Evolutionary conservation across 1,140 invertebrate genomes (phyloP), one percentile per base, ranked within the genome.

Genomic region (Leptopilina clavipes): DNA sequence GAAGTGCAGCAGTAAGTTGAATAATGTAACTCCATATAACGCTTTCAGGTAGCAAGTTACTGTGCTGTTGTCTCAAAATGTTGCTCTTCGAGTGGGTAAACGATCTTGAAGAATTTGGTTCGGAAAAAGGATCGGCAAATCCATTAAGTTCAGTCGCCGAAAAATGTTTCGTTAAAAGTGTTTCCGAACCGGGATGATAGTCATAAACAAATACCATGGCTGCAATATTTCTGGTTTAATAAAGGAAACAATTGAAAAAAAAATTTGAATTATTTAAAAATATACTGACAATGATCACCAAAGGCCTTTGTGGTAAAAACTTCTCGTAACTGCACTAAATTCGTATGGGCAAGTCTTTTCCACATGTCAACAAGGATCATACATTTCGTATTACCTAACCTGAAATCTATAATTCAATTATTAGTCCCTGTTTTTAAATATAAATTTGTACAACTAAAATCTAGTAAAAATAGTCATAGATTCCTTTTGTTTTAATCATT

Each of bases 161-260:
- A 87, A 98, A 98, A 91, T 98, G 97, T 86, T 95, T 95, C 75
- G 93, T 92, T 90, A 97, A 93, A 76, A 99, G 88, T 0, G 97
- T 98, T 83, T 97, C 95, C 70, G 97, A 95, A 40, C 94, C 94
- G 37, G 98, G 95, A 92, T 97, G 96, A 89, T 97, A 99, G 87
- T 99, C 97, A 90, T 98, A 99, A 70, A 98, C 97, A 91, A 99
- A 97, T 81, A 99, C 93, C 91, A 99, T 94, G 71, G 98, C 97
- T 98, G 89, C 44, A 92, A 93, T 65, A 65, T 6, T 65, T 25
- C 19, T 44, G 43, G 11, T 44, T 40, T 71, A 71, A 25, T 18
- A 71, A 73, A 31, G 37, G 37, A 54, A 12, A 31, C 9, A 17
- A 48, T 59, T 43, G 0, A 5, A n/a, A 17, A 52, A 65, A 43